Evolutionary conservation across 2,888 invertebrate genomes (phyloP), one percentile per base, ranked within the genome.

Genomic region (Fragum whitleyi): DNA sequence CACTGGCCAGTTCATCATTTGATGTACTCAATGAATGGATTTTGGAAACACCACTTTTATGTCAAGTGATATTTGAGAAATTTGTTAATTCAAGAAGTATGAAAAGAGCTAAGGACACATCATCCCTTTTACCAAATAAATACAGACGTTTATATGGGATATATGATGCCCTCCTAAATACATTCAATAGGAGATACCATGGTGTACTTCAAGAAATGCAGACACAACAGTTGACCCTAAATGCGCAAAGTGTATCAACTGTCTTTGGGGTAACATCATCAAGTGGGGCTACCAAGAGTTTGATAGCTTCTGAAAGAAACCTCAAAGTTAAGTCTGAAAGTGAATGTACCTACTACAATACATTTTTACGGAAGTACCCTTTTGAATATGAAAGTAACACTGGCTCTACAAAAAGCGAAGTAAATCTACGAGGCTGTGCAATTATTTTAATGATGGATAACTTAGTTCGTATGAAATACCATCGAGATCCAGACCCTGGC

Each of bases 281-380:
- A 16, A 16, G 62, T 6, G 79, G 83, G 1, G 62, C 71, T 14
- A 77, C 77, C 9, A 16, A 68, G 11, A 74, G 79, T 65, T 57
- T 74, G 28, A 51, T 26, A 29, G 14, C 62, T 36, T 71, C 74
- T 6, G 79, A 83, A 62, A 65, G 51, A 14, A 69, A 68, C 19
- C 39, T 79, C 5, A 74, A 77, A 28, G 62, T 74, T 29, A 42
- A 74, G 7, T 70, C 72, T 5, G 55, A 59, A 16, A 32, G 7
- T 21, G 82, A 83, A 28, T 55, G 76, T 14, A 70, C 69, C 36
- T 83, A 83, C 39, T 83, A 74, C 51, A 79, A 83, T 32, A 74
- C 82, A 7, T 83, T 74, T 61, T 16, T 79, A 23, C 74, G 70
- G 32, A 53, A 61, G 16, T 74, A 79, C 19, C n/a, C 19, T n/a